phyloP scores from a whole-genome alignment of 2,888 invertebrate genomes.

The Strigamia maritima region DNA sequence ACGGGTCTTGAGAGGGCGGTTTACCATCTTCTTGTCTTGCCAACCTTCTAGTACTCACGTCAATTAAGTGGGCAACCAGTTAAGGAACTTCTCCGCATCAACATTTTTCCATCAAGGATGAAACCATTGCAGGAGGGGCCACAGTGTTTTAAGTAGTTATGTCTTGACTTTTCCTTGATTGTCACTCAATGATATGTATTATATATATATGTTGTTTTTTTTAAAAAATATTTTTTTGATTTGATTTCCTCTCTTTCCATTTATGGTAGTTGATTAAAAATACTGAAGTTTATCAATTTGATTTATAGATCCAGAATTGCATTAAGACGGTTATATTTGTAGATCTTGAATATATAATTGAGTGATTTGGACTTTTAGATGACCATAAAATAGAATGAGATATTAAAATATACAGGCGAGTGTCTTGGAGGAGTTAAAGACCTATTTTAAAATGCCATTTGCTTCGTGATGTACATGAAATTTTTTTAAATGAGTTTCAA shows the following conservation, averaged over 20 bases:
- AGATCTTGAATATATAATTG: not conserved
- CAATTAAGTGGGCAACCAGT: constrained; percentile 15
- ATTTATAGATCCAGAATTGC: constrained; percentile 15
- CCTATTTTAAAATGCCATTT: not conserved
- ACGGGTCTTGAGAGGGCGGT: constrained; percentile 15
- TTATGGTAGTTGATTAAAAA: not conserved
- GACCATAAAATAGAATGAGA: not conserved
- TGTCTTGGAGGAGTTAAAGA: not conserved
- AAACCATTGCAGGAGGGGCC: not conserved
- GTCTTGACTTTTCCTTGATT: not conserved
- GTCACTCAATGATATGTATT: not conserved
- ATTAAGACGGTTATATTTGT: not conserved
- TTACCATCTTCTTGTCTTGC: constrained; percentile 15
- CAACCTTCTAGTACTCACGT: constrained; percentile 8
- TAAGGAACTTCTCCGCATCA: constrained; percentile 1
- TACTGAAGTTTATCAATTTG: not conserved
- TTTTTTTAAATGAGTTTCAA: not conserved
- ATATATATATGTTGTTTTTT: not conserved
- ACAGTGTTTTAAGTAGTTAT: not conserved
- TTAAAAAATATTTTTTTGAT: too few relatives aligned
- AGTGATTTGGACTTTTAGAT: constrained; percentile 1
- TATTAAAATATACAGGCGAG: not conserved
- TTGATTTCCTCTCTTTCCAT: not conserved
- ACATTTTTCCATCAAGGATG: constrained; percentile 15
- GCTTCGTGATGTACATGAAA: not conserved